These are phyloP conservation scores for Oscheius sp. DNA, from an alignment of 2,888 invertebrate species.

Conservation along the genomic window DNA sequence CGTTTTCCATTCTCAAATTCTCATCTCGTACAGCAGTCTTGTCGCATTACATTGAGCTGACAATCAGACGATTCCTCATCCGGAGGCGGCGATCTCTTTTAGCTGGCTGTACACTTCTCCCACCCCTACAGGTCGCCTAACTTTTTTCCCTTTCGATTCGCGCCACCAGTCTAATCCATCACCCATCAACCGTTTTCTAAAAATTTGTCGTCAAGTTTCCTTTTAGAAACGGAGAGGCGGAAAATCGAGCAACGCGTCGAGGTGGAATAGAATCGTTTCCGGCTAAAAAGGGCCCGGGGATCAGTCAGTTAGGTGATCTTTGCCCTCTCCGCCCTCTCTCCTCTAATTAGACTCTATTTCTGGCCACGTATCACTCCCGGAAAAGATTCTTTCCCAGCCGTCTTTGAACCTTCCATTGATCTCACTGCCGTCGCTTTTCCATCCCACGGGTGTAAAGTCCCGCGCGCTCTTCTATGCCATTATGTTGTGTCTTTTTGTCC, in stretches of 20 bases:
- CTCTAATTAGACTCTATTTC: too few species aligned
- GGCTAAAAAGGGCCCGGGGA: conserved; percentile 11
- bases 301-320: too few species aligned
- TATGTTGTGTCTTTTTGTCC: conserved; percentile 25
- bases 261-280: conserved; percentile 22
- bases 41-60: too few species aligned
- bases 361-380: background rate
- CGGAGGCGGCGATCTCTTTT: too few species aligned
- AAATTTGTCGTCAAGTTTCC: conserved; percentile 16
- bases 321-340: too few species aligned
- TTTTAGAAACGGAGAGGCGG: conserved; percentile 11
- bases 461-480: conserved; percentile 22
- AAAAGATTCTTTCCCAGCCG: background rate
- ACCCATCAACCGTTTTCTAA: conserved; percentile 1
- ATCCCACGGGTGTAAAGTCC: conserved; percentile 23
- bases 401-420: conserved; percentile 30
- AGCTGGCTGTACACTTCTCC: background rate
- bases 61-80: too few species aligned
- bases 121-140: background rate
- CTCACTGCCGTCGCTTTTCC: background rate
- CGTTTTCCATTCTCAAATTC: background rate
- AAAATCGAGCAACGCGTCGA: conserved; percentile 22
- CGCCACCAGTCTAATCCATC: conserved; percentile 23
- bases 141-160: conserved; percentile 18
- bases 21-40: too few species aligned